These are phyloP conservation scores for Timema cristinae DNA, from an alignment of 2,888 invertebrate genomes.

Conservation along the genomic window DNA sequence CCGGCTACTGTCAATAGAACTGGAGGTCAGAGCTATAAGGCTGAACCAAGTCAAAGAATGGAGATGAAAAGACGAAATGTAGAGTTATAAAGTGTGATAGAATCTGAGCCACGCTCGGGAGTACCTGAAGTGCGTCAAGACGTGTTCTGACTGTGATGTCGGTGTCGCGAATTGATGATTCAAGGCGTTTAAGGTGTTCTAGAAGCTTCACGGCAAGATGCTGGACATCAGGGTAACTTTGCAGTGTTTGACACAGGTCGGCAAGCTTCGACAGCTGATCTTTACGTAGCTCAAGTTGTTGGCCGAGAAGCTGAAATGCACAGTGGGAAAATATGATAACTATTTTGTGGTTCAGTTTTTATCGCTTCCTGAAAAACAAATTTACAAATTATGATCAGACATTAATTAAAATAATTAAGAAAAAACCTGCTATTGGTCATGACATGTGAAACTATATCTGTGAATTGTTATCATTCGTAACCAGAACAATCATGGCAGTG, in stretches of 20 bases:
- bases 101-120: background rate
- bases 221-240: conserved; percentile 48
- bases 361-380: too few species aligned
- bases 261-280: conserved; percentile 48
- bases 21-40: too few species aligned
- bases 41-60: too few species aligned
- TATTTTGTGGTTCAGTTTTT: too few species aligned
- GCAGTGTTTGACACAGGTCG: conserved; percentile 48
- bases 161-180: conserved; percentile 28
- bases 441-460: too few species aligned
- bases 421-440: too few species aligned
- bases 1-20: too few species aligned
- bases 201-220: conserved; percentile 43
- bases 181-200: conserved; percentile 30
- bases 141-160: conserved; percentile 28
- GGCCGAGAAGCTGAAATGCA: conserved; percentile 40
- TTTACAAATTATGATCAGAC: too few species aligned
- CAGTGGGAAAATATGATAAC: conserved; percentile 4
- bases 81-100: background rate
- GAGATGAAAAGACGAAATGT: conserved; percentile 2
- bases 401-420: too few species aligned
- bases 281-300: conserved; percentile 48
- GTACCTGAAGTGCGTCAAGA: conserved; percentile 33
- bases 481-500: too few species aligned
- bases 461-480: too few species aligned